phyloP scores from a whole-genome alignment of 2,797 vertebrate species.

The Sebastiscus albofasciatus region DNA sequence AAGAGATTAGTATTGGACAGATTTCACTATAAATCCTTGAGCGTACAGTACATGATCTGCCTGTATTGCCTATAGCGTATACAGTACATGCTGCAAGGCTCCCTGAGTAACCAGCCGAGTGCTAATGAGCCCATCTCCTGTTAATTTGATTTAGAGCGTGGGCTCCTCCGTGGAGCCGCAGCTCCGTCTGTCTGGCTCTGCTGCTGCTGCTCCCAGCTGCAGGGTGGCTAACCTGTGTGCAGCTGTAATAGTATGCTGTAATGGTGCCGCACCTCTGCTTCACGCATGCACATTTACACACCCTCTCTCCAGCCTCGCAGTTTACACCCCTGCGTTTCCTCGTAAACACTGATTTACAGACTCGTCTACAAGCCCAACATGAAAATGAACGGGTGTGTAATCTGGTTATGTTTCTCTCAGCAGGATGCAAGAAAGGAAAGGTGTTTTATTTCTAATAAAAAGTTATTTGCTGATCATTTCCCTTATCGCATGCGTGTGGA shows the following conservation, averaged over 20 bases:
- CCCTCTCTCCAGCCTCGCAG: neutral
- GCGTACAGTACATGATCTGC: conserved; percentile 1
- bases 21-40: neutral
- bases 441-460: conserved; percentile 20
- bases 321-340: neutral
- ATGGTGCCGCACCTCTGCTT: conserved; percentile 2
- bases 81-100: conserved; percentile 36
- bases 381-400: conserved; percentile 25
- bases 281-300: neutral
- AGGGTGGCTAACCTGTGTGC: conserved; percentile 51
- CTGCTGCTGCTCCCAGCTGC: conserved; percentile 38
- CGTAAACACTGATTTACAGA: conserved; percentile 19
- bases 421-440: neutral
- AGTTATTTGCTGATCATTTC: conserved; percentile 30
- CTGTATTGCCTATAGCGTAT: conserved; percentile 31
- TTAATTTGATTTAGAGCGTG: conserved; percentile 67
- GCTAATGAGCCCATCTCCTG: conserved; percentile 71
- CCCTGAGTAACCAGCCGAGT: conserved; percentile 50
- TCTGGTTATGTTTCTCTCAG: conserved; percentile 6
- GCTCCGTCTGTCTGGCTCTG: conserved; percentile 23
- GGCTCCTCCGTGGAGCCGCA: conserved; percentile 40
- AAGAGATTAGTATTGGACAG: neutral
- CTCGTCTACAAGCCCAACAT: neutral
- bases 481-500: conserved; percentile 6
- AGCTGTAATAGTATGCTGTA: neutral